Percentiles rank a stretch among this genome's conserved stretches.
Evolutionary conservation across 2,797 vertebrate genomes (phyloP).

Genomic region (Phalloptychus januarius): DNA sequence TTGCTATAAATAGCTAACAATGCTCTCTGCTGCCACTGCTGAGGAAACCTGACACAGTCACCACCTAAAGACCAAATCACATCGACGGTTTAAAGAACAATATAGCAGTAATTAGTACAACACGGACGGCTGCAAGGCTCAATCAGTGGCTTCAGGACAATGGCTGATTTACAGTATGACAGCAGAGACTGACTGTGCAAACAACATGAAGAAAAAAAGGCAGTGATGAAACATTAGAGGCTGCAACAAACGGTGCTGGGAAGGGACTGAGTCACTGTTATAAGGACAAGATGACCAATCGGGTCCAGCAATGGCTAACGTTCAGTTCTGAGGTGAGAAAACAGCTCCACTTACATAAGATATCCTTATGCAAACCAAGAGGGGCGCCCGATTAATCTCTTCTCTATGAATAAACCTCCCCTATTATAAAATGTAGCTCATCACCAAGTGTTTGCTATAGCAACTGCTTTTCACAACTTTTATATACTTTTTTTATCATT

Average conservation of each 20-base stretch:
- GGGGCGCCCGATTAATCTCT: neutral
- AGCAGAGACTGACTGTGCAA: conserved; percentile 44
- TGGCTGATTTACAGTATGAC: conserved; percentile 32
- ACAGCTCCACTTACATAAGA: neutral
- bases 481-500: neutral
- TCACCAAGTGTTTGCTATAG: neutral
- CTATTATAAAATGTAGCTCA: neutral
- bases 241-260: conserved; percentile 27
- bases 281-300: conserved; percentile 28
- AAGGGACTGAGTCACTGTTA: conserved; percentile 60
- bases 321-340: conserved; percentile 5
- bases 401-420: neutral
- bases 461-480: neutral
- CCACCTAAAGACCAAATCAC: conserved; percentile 23
- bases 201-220: conserved; percentile 42
- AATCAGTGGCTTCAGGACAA: conserved; percentile 25
- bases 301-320: neutral
- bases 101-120: conserved; percentile 27
- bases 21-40: neutral
- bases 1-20: conserved; percentile 21
- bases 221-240: conserved; percentile 46
- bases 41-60: conserved; percentile 31
- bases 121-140: conserved; percentile 21
- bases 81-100: conserved; percentile 35
- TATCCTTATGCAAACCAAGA: neutral